Evolutionary conservation across 2,797 vertebrate genomes (phyloP).

Genomic region (Jordanella pulchra): DNA sequence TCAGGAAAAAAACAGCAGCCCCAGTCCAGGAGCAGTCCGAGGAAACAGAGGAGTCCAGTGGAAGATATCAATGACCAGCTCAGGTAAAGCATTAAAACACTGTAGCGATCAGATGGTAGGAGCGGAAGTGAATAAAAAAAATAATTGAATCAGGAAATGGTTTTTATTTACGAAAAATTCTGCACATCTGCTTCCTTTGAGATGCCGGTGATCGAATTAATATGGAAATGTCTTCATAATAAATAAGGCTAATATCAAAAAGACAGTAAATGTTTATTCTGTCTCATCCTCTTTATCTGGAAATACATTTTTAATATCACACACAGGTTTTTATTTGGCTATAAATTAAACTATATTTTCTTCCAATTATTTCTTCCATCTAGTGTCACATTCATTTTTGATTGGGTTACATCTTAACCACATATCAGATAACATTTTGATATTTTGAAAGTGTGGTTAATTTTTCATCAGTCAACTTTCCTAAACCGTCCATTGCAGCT

Average conservation of each 20-base stretch:
- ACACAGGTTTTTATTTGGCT: not conserved
- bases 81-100: slow-evolving; percentile 70
- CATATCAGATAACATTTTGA: not conserved
- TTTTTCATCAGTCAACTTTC: not conserved
- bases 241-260: not conserved
- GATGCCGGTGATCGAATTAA: too few species aligned
- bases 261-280: not conserved
- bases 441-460: not conserved
- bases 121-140: not conserved
- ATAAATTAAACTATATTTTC: not conserved
- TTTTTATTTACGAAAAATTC: not conserved
- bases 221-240: not conserved
- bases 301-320: not conserved
- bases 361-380: not conserved
- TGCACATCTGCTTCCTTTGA: not conserved
- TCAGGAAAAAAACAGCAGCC: slow-evolving; percentile 21
- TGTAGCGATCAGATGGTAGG: not conserved
- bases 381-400: not conserved
- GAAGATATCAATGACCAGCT: slow-evolving; percentile 67
- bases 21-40: slow-evolving; percentile 19
- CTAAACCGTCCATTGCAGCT: not conserved
- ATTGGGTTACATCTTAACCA: not conserved
- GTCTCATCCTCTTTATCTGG: too few species aligned
- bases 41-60: slow-evolving; percentile 55
- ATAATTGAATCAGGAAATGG: not conserved